These are phyloP conservation scores for Pangasianodon hypophthalmus DNA, from an alignment of 2,113 vertebrate genomes.

Conservation along the genomic window DNA sequence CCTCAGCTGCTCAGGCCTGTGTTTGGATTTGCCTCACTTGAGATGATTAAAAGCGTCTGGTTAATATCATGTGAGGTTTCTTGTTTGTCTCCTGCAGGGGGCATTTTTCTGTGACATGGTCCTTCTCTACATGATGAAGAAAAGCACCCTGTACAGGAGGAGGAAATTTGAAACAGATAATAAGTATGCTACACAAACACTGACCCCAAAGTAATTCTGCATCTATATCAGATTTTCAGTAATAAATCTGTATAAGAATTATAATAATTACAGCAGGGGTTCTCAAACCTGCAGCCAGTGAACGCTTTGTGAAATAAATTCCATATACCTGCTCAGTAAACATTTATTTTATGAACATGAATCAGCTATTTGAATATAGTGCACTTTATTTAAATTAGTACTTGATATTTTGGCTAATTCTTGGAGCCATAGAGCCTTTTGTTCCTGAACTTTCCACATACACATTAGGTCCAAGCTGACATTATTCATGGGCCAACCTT, in stretches of 20 bases:
- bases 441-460: not conserved
- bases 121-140: slow-evolving; percentile 85
- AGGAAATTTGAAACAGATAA: slow-evolving; percentile 84
- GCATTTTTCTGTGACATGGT: slow-evolving; percentile 87
- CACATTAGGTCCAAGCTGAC: not conserved
- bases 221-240: not conserved
- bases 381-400: not conserved
- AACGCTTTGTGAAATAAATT: not conserved
- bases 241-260: not conserved
- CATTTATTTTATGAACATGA: not conserved
- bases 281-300: not conserved
- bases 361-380: not conserved
- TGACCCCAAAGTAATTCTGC: slow-evolving; percentile 7
- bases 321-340: not conserved
- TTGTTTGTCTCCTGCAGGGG: slow-evolving; percentile 71
- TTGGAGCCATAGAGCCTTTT: not conserved
- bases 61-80: not conserved
- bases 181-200: slow-evolving; percentile 63
- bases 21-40: not conserved
- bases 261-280: not conserved
- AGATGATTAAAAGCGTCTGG: not conserved
- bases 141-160: slow-evolving; percentile 80
- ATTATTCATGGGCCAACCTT: not conserved
- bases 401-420: not conserved
- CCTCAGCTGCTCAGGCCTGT: not conserved